phyloP scores from a whole-genome alignment of 1,140 invertebrate genomes.

The Drosophila triauraria region DNA sequence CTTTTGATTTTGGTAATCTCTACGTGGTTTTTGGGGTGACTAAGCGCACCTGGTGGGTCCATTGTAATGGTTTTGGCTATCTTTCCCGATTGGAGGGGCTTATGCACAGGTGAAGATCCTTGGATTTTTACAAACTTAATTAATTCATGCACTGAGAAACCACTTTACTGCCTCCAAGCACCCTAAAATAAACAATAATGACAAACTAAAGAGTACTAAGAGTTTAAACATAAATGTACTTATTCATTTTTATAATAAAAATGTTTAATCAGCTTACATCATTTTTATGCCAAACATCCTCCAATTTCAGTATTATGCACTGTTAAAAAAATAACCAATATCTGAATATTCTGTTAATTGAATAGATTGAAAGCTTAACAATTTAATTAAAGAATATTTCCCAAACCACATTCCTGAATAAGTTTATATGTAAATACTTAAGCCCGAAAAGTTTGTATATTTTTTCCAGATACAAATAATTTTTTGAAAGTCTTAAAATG shows the following conservation, averaged over 20 bases:
- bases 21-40: slow-evolving; percentile 20
- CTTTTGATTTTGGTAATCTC: too few relatives aligned
- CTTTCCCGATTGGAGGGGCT: background rate
- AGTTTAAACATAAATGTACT: too few relatives aligned
- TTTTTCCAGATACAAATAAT: background rate
- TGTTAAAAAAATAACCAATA: background rate
- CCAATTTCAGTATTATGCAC: background rate
- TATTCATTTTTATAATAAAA: too few relatives aligned
- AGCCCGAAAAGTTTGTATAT: too few relatives aligned
- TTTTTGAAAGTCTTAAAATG: background rate
- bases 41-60: slow-evolving; percentile 40
- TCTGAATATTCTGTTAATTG: too few relatives aligned
- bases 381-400: too few relatives aligned
- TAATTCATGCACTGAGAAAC: background rate
- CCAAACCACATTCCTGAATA: background rate
- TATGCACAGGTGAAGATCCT: slow-evolving; percentile 8
- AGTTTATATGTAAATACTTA: too few relatives aligned
- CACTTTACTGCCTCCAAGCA: background rate
- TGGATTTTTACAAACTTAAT: background rate
- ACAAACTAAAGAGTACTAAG: too few relatives aligned
- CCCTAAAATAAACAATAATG: too few relatives aligned
- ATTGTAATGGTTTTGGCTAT: slow-evolving; percentile 10
- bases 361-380: too few relatives aligned
- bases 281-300: slow-evolving; percentile 4
- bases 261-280: background rate